Evolutionary conservation across 2,113 vertebrate species (phyloP).

Genomic region (Ranitomeya variabilis): DNA sequence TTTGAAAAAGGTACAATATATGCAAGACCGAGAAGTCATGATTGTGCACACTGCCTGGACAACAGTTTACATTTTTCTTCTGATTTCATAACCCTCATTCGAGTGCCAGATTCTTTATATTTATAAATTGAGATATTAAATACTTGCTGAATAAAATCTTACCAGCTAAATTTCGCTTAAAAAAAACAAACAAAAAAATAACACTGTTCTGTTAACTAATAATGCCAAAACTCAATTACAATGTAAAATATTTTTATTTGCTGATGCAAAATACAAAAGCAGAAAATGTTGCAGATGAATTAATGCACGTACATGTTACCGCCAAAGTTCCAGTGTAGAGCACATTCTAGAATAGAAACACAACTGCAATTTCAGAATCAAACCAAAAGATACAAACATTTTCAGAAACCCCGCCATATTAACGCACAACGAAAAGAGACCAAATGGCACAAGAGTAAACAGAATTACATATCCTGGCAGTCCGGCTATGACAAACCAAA

Average conservation of each 20-base stretch:
- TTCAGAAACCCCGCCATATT: not conserved
- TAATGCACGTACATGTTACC: constrained; percentile 20
- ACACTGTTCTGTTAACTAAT: no score
- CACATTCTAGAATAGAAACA: constrained; percentile 12
- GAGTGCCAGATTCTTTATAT: no score
- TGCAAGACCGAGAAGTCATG: no score
- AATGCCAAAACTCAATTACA: not conserved
- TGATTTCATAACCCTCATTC: no score
- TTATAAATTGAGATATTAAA: not conserved
- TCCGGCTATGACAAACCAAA: constrained; percentile 6
- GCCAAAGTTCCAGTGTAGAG: constrained; percentile 39
- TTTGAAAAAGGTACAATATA: no score
- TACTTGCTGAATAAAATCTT: not conserved
- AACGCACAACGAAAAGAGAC: not conserved
- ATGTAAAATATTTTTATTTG: constrained; percentile 46
- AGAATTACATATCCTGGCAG: constrained; percentile 16
- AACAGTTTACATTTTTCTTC: no score
- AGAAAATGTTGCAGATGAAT: constrained; percentile 28
- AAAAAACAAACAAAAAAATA: no score
- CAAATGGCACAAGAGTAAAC: constrained; percentile 39
- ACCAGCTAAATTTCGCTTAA: not conserved
- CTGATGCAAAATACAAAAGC: constrained; percentile 49
- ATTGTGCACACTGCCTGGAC: no score
- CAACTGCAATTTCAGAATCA: not conserved
- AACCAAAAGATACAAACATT: constrained; percentile 11